Evolutionary conservation across 1,140 invertebrate genomes (phyloP), one percentile per base, ranked within the genome.

Genomic region (Solen grandis): DNA sequence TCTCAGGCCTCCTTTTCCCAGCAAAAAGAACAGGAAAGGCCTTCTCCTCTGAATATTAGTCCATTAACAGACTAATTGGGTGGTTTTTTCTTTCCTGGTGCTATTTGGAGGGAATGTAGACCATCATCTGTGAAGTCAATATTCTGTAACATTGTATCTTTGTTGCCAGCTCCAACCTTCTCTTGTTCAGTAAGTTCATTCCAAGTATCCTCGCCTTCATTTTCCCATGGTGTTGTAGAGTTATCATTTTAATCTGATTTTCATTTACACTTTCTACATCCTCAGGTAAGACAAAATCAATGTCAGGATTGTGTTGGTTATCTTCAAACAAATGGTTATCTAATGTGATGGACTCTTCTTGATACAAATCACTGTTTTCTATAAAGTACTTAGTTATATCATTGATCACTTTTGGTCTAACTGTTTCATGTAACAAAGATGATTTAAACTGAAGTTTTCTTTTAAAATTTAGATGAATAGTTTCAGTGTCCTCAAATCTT

Each of bases 11-110:
- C 74, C 65, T 74, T 50, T 84, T 19, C 1, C 83, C 79, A 80
- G 22, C 29, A 74, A 77, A 86, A 52, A 85, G 27, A 2, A 74
- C 33, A 27, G 69, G 78, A 62, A 86, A 86, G 50, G 82, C 65
- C 31, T 78, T 63, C 62, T 84, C 82, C 59, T 86, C 85, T 29
- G 78, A 55, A 80, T 76, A 52, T 54, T 14, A 27, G 36, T 84
- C 83, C 8, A 59, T 36, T 31, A 77, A 84, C 14, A 84, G 16
- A 55, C 82, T 76, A 4, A 84, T n/a, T 13, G 82, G 84, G 50
- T 63, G 38, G 13, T 68, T 66, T 1, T n/a, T 66, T 57, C 63
- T 86, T 73, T 35, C 82, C 82, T 14, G 84, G 82, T 27, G 79
- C 82, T 50, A 84, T 72, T 70, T 77, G 33, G 14, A 84, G n/a